phyloP scores from a whole-genome alignment of 2,888 invertebrate genomes.

The Nephrotoma appendiculata region DNA sequence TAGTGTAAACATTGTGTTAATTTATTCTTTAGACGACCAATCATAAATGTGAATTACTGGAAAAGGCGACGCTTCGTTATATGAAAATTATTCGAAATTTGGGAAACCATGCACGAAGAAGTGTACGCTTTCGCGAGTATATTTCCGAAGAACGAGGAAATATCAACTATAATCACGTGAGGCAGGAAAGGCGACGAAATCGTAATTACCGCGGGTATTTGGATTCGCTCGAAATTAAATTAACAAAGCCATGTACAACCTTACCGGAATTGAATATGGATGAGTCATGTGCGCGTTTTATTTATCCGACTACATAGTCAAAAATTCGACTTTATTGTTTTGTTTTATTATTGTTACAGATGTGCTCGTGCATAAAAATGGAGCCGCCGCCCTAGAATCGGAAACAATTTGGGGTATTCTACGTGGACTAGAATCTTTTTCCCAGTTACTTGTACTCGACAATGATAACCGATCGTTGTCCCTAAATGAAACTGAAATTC shows the following conservation, averaged over 20 bases:
- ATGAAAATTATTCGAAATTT: slow-evolving; percentile 26
- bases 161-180: no score
- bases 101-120: background rate
- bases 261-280: slow-evolving; percentile 55
- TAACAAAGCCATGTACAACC: slow-evolving; percentile 44
- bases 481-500: slow-evolving; percentile 37
- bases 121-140: background rate
- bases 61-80: slow-evolving; percentile 40
- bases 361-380: background rate
- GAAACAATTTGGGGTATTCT: slow-evolving; percentile 68
- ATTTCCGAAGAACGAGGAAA: no score
- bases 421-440: slow-evolving; percentile 74
- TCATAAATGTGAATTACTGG: slow-evolving; percentile 38
- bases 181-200: background rate
- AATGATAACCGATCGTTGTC: slow-evolving; percentile 18
- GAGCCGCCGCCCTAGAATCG: slow-evolving; percentile 20
- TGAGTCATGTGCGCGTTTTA: slow-evolving; percentile 52
- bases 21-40: slow-evolving; percentile 21
- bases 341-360: background rate
- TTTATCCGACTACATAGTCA: background rate
- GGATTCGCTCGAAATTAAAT: slow-evolving; percentile 36
- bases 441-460: slow-evolving; percentile 49
- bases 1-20: background rate
- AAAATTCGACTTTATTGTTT: no score
- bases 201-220: slow-evolving; percentile 13